Evolutionary conservation across 2,888 invertebrate species (phyloP), one percentile per base, ranked within the genome.

Genomic region (Thecophora atra): DNA sequence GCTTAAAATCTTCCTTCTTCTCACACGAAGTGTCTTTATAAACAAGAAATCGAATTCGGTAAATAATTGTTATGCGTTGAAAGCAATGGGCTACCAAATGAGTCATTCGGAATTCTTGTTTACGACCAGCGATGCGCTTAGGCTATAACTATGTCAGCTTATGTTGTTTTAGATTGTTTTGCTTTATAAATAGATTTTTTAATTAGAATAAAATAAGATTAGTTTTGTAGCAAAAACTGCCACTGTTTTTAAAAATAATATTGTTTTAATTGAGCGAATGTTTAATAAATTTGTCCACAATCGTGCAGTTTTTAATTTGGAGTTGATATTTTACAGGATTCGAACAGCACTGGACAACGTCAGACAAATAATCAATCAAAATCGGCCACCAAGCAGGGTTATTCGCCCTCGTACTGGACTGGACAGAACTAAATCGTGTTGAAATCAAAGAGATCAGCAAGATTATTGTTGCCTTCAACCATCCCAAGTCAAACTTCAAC

Each of bases 291-390:
- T 8, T 11, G 6, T 47, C 5, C 17, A 47, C 13, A 47, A 47
- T 72, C 47, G 44, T 24, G 30, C 44, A 68, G 37, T 44, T n/a
- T 77, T 74, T 67, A 62, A 64, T n/a, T 63, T n/a, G n/a, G 6
- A 37, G 44, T 63, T 28, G 71, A 15, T 71, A 24, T 74, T 74
- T 82, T 82, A 68, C 82, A 87, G 87, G 87, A 87, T 77, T 86
- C 87, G 72, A 87, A 85, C 79, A 87, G 86, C 75, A 84, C 87
- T 77, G 87, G 87, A n/a, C 87, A 87, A 76, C 85, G 87, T 71
- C 87, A 86, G 77, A 81, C 86, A 74, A 86, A 84, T 78, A 87
- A 84, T 79, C 87, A 87, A 80, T 84, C 86, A 42, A 87, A 87
- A 79, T 84, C 87, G 73, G 85, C 84, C 69, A 82, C 86, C 73